A percentile compares a stretch with the other conserved stretches of the same genome.
These are phyloP conservation scores for Drosophila mettleri DNA, from an alignment of 2,888 invertebrate species.

Conservation along the genomic window DNA sequence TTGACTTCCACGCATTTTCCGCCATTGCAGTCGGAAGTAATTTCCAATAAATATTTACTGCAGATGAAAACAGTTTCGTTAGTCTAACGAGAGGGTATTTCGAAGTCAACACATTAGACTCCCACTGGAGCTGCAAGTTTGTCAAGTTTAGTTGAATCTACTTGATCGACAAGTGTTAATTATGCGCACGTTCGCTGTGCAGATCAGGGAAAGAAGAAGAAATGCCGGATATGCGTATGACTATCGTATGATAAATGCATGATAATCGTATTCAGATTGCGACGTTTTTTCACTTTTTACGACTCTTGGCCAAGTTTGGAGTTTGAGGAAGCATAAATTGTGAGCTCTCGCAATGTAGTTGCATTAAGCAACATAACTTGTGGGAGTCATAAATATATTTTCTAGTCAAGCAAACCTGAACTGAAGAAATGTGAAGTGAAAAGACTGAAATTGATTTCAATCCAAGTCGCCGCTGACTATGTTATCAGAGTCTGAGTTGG, in stretches of 20 bases:
- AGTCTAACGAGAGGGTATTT: slow-evolving; percentile 9
- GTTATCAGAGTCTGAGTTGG: slow-evolving; percentile 10
- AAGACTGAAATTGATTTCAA: not conserved
- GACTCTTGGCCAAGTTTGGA: slow-evolving; percentile 52
- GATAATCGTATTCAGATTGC: slow-evolving; percentile 51
- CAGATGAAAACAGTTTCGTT: not conserved
- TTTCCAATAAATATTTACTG: no score
- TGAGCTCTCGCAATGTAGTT: slow-evolving; percentile 4
- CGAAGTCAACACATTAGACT: not conserved
- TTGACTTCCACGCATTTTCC: not conserved
- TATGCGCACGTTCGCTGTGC: slow-evolving; percentile 35
- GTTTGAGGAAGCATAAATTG: slow-evolving; percentile 58
- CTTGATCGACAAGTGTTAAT: slow-evolving; percentile 28
- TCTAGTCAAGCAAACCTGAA: not conserved
- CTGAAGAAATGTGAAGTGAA: no score
- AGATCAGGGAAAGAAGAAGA: slow-evolving; percentile 6
- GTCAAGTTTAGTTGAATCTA: not conserved
- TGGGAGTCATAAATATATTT: slow-evolving; percentile 28
- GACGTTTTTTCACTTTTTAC: not conserved
- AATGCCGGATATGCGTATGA: slow-evolving; percentile 55
- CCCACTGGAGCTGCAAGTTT: not conserved
- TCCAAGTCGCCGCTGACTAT: slow-evolving; percentile 16
- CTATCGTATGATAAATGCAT: slow-evolving; percentile 33
- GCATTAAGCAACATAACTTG: slow-evolving; percentile 20
- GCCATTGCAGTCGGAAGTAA: not conserved